Conservation (phyloP, 2,113 vertebrate genomes). For the Desmodus rotundus region DNA sequence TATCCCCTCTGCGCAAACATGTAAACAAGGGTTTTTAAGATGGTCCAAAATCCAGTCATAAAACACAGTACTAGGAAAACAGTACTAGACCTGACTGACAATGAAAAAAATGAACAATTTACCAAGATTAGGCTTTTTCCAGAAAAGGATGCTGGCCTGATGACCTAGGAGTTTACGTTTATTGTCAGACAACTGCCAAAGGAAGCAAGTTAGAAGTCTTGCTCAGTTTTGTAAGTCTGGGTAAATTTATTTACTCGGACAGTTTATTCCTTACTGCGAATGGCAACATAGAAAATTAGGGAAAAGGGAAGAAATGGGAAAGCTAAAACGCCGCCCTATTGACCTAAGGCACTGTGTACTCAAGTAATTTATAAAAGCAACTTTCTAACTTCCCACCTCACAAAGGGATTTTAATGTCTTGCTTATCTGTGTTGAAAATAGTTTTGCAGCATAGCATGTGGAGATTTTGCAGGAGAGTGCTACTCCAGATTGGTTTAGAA, state of each 20-base stretch:
- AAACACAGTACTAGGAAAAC: neutral
- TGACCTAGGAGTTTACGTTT: neutral
- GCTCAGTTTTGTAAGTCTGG: neutral
- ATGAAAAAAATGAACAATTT: neutral
- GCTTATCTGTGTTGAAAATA: slow-evolving; percentile 59
- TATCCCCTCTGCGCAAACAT: slow-evolving; percentile 89
- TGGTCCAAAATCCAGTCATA: neutral
- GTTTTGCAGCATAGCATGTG: slow-evolving; percentile 26
- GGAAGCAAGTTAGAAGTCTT: slow-evolving; percentile 3
- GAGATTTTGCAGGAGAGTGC: slow-evolving; percentile 58
- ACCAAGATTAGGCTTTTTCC: neutral
- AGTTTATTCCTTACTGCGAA: neutral
- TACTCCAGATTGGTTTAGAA: slow-evolving; percentile 38
- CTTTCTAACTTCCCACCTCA: neutral
- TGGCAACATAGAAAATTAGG: slow-evolving; percentile 27
- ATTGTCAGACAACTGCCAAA: neutral
- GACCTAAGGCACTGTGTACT: neutral
- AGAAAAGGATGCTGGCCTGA: neutral
- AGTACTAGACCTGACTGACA: neutral
- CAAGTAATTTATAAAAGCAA: neutral
- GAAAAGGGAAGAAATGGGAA: neutral
- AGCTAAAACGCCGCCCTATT: neutral
- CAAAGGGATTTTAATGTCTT: slow-evolving; percentile 17
- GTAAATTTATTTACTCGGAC: slow-evolving; percentile 26
- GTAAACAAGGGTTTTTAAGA: neutral